Evolutionary conservation across 64 coral and sea anemone species (phyloP).

Genomic region (Dendronephthya gigantea): DNA sequence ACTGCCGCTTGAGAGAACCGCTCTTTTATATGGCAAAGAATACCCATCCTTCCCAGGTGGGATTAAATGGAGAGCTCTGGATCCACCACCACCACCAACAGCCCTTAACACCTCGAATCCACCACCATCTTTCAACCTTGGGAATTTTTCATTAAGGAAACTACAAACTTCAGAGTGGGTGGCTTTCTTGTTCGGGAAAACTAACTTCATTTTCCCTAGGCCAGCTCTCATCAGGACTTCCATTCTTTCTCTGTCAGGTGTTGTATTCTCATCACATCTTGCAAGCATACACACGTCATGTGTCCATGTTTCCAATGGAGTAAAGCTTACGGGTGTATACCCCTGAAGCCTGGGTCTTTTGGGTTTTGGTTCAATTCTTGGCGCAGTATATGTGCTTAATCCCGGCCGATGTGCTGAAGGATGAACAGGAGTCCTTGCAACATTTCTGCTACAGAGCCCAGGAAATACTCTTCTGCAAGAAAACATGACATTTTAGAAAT

Average conservation of each 20-base stretch:
- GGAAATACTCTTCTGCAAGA: constrained; percentile 32
- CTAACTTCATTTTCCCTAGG: background rate
- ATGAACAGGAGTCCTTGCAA: background rate
- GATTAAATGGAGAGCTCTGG: no score
- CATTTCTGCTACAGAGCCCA: constrained; percentile 17
- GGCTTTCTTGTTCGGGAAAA: no score
- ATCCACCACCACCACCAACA: no score
- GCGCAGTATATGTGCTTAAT: no score
- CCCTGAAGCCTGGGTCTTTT: constrained; percentile 14
- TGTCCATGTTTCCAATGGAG: constrained; percentile 41
- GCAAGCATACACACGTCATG: constrained; percentile 37
- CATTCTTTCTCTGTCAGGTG: constrained; percentile 6
- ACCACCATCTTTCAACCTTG: no score
- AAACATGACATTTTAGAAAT: background rate
- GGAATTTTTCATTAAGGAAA: no score
- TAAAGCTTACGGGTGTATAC: constrained; percentile 20
- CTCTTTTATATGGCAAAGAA: background rate
- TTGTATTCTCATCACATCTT: background rate
- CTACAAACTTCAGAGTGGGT: no score
- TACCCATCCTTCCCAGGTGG: no score
- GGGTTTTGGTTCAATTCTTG: background rate
- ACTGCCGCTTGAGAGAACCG: background rate
- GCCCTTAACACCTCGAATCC: no score
- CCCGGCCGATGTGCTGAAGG: no score
- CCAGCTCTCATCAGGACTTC: constrained; percentile 13